Conservation (phyloP, 2,113 vertebrate genomes). For the Heliornis fulica region DNA sequence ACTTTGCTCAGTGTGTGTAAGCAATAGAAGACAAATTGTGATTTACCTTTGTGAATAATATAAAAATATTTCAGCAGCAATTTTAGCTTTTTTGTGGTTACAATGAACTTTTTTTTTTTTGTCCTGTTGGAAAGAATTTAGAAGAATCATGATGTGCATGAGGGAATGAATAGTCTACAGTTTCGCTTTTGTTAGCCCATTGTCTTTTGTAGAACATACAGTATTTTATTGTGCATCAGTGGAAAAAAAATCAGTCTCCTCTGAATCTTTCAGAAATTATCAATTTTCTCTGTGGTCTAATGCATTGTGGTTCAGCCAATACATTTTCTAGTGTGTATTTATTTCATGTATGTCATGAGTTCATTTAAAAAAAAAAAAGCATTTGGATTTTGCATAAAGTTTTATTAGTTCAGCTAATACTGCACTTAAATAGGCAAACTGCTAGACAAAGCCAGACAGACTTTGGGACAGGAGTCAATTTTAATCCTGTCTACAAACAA, state of each 20-base stretch:
- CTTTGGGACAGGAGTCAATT: not conserved
- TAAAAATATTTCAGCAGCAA: not conserved
- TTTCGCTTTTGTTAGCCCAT: not conserved
- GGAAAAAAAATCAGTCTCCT: not conserved
- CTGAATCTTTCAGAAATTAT: not conserved
- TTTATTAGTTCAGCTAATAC: not conserved
- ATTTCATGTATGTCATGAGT: not conserved
- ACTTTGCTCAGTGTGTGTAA: not conserved
- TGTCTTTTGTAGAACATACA: rapidly evolving
- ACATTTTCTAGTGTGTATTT: not conserved
- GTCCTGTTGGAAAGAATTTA: not conserved
- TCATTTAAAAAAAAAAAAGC: not conserved
- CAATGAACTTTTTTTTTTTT: not conserved
- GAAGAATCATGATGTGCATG: not conserved
- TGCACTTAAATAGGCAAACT: not conserved
- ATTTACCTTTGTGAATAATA: not conserved
- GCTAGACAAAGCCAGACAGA: not conserved
- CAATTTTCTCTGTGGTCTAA: not conserved
- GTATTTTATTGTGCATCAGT: not conserved
- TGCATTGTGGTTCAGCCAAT: not conserved
- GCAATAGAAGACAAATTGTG: rapidly evolving
- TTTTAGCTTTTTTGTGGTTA: not conserved
- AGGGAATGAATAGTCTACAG: not conserved
- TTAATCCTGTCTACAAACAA: not conserved
- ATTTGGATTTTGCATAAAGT: not conserved